phyloP scores from a whole-genome alignment of 2,113 vertebrate species.

The Cyprinodon variegatus region DNA sequence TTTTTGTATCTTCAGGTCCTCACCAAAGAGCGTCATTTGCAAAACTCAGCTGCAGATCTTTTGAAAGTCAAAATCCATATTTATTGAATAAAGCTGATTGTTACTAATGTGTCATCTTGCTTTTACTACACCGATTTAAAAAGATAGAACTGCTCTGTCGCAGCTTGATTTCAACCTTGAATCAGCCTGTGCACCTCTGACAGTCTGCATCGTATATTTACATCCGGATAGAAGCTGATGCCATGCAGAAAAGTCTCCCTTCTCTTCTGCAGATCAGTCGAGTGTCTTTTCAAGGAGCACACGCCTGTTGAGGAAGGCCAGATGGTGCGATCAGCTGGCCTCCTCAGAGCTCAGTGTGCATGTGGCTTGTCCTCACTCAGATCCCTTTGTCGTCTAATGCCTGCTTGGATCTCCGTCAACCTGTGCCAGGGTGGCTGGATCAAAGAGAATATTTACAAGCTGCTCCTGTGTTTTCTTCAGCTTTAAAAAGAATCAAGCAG shows the following conservation, averaged over 20 bases:
- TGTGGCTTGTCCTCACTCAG: conserved; percentile 48
- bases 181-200: neutral
- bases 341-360: conserved; percentile 40
- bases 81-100: neutral
- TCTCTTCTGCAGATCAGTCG: conserved; percentile 30
- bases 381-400: conserved; percentile 58
- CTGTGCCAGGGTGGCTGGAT: conserved; percentile 46
- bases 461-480: neutral
- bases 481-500: conserved; percentile 4
- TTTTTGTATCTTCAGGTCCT: too few species aligned
- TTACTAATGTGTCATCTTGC: too few species aligned
- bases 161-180: neutral
- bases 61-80: too few species aligned
- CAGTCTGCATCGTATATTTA: neutral
- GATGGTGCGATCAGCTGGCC: conserved; percentile 61
- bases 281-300: conserved; percentile 41
- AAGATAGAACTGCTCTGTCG: neutral
- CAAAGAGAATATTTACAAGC: conserved; percentile 59
- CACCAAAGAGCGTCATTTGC: too few species aligned
- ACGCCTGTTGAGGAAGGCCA: conserved; percentile 41
- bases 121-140: neutral
- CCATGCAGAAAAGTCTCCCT: conserved; percentile 4
- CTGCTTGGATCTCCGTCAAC: conserved; percentile 48
- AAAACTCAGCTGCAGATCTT: too few species aligned
- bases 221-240: conserved; percentile 4